Base-by-base conservation (phyloP, 2,888 invertebrate species). In the Atrina japonica region DNA sequence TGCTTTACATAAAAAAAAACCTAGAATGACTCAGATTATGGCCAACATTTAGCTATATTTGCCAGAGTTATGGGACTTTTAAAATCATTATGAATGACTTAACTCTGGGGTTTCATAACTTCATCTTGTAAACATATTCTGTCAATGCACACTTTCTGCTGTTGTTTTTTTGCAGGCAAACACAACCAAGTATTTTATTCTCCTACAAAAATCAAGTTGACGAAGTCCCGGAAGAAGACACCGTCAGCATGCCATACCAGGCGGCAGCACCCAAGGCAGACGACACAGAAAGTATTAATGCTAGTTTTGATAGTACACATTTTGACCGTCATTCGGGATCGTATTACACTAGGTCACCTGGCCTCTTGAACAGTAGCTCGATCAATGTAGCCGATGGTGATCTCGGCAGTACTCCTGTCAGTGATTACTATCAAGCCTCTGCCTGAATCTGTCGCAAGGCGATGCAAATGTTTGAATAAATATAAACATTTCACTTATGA, bases 191-290 rank as follows among this genome's bases (percentile, higher is more conserved):
- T 88, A 94, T 95, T 83, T 93, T 94, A 92, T 95, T 95, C 91
- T 95, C 95, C 56, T 95, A 95, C 91, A 95, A 95, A 92, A 93
- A 94, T 73, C 95, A 95, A 88, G 93, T 94, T 90, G 95, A 95
- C 89, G 93, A 93, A 1, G 93, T 94, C 11, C 52, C 68, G 90
- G 95, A 95, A 78, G 95, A 95, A 79, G 95, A 95, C 83, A 94
- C 94, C 65, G 94, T 95, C 9, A 94, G 94, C 50, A 90, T 95
- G 85, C 95, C 95, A 2, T 94, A 94, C 87, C 95, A 85, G 68
- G 66, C 78, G 0, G 68, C 77, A 0, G 76, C 69, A 50, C 78
- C 77, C 40, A 76, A 76, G 40, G 73, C 71, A n/a, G 81, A 78
- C n/a, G 76, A 73, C 29, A 47, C 59, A 0, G 76, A 75, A 43